A percentile compares a stretch with the other conserved stretches of the same genome.
phyloP scores from a whole-genome alignment of 2,888 invertebrate genomes.

The Idaea aversata region DNA sequence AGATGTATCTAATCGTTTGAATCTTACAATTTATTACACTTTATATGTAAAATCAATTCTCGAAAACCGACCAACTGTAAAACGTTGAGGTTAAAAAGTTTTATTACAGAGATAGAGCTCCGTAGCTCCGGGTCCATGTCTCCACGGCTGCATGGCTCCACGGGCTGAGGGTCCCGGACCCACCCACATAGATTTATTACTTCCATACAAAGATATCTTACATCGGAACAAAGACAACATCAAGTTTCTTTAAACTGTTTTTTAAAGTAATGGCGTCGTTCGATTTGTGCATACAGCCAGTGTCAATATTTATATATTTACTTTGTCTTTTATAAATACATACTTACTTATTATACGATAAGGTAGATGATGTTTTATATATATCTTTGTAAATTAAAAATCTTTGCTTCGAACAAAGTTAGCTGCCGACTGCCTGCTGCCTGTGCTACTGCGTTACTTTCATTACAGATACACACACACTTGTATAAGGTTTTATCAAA shows the following conservation, averaged over 20 bases:
- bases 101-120: background rate
- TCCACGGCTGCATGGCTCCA: background rate
- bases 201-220: background rate
- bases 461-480: background rate
- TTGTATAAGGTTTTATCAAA: background rate
- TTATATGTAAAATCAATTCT: background rate
- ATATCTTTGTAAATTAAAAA: background rate
- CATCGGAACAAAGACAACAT: background rate
- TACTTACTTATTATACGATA: too few relatives aligned
- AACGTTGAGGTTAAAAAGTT: background rate
- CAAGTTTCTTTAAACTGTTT: background rate
- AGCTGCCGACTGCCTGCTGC: too few relatives aligned
- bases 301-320: too few relatives aligned
- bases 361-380: too few relatives aligned
- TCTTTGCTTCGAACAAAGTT: background rate
- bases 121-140: background rate
- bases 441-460: background rate
- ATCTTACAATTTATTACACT: background rate
- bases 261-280: too few relatives aligned
- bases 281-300: too few relatives aligned
- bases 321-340: too few relatives aligned
- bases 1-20: background rate
- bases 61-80: background rate
- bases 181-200: background rate
- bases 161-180: background rate